Base-by-base conservation (phyloP, 2,888 invertebrate genomes). In the Neocrepidodera transversa region DNA sequence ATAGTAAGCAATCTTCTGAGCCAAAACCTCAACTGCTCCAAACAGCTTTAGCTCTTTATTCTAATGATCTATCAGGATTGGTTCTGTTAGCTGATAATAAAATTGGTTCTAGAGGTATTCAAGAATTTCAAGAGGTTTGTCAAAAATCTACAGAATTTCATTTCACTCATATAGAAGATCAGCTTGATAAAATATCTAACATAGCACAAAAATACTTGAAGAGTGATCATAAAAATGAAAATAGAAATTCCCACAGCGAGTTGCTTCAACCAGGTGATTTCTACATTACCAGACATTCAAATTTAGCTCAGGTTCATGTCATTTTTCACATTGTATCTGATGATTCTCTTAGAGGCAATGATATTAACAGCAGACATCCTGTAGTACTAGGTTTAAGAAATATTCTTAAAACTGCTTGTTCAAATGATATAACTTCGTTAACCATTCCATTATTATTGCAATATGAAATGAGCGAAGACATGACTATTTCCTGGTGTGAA, bases 401-500 rank as follows among this genome's bases (percentile, higher is more conserved):
- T 81, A 92, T 98, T 63, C 83, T 99, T 68, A 95, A 96, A 82
- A 90, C 92, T 50, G 95, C 97, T n/a, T 95, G 96, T 81, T 87
- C 91, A 53, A 92, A 95, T 79, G 97, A 98, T 82, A 87, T 99
- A 57, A 93, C 94, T 20, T 95, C 92, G 20, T 81, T 99, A 48
- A 93, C 96, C 2, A 87, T 99, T 70, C 99, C 99, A 17, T 87
- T 99, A 60, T 83, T 99, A 48, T 85, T 99, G 50, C 87, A 93
- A 1, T 95, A 97, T 78, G 92, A 95, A 79, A 92, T 97, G 87
- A 88, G 92, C 0, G 97, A 98, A 89, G 93, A 93, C 76, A 93
- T 96, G 94, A 97, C 97, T 0, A 90, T 95, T 51, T 88, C 91
- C 28, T 99, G 98, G 98, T 98, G 97, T 80, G 86, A 92, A 75